A percentile compares a stretch with the other conserved stretches of the same genome.
phyloP scores from a whole-genome alignment of 35 echinoderm and acorn worm species.

The Ophiothrix spiculata region DNA sequence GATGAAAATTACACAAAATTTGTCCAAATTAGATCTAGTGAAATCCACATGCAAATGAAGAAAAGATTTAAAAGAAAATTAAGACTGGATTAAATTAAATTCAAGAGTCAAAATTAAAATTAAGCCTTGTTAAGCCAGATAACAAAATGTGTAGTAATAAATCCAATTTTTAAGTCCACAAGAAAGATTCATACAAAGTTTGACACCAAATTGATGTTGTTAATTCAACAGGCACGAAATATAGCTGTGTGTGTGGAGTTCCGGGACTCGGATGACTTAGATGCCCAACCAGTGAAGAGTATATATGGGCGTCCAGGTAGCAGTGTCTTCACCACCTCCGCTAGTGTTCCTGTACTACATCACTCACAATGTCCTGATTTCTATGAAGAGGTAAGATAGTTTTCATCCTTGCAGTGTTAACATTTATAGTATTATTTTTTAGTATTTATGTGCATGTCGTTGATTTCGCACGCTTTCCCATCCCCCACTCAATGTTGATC shows the following conservation, averaged over 20 bases:
- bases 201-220: background rate
- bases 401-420: too few species aligned
- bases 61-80: too few species aligned
- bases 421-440: too few species aligned
- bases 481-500: too few species aligned
- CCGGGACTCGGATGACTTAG: conserved; percentile 89
- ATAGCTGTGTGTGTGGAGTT: conserved; percentile 83
- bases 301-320: conserved; percentile 81
- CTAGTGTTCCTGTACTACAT: conserved; percentile 75
- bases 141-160: background rate
- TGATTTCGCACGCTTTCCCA: too few species aligned
- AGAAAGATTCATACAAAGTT: background rate
- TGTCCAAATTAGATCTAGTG: too few species aligned
- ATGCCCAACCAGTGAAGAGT: conserved; percentile 66
- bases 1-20: too few species aligned
- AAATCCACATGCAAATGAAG: too few species aligned
- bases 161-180: background rate
- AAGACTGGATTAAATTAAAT: too few species aligned
- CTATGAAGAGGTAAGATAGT: conserved; percentile 96
- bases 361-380: conserved; percentile 89
- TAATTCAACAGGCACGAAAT: conserved; percentile 72
- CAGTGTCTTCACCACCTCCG: conserved; percentile 50
- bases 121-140: too few species aligned
- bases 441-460: too few species aligned
- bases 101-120: too few species aligned